Base-by-base conservation (phyloP, 2,797 vertebrate genomes). In the Sibirionetta formosa region DNA sequence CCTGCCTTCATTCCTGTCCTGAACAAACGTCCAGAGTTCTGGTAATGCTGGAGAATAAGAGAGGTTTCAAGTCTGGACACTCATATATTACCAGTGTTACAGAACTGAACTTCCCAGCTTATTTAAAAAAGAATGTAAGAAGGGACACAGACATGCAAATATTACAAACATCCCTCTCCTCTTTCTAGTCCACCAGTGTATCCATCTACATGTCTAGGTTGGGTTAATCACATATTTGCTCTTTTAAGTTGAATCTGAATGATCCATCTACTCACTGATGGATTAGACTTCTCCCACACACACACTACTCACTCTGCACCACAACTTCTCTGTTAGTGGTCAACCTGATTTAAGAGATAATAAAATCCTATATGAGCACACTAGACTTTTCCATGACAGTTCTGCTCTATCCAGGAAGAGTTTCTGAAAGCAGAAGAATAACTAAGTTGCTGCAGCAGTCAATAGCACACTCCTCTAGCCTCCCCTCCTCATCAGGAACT, bases 271-370 rank as follows among this genome's bases (percentile, higher is more conserved):
- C 26, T 27, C 68, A 18, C 29, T 36, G 40, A 23, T 0, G 14
- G 33, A 6, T 13, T 9, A 57, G n/a, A 56, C 8, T 24, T 19
- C 29, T 61, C 36, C 16, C 13, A 33, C 20, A 33, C 20, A 26
- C 46, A 48, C 48, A 2, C 48, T 40, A 12, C 73, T 42, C 23
- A 13, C 20, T 31, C 0, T 0, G 23, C 0, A 0, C 26, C n/a
- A 13, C 14, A 38, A 22, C 8, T 15, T 48, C 38, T 63, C 48
- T 54, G 26, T 23, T 19, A 50, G 65, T 27, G 57, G 36, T 26
- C 44, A 7, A 18, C 27, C 22, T 14, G 23, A n/a, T 35, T 40
- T 29, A 58, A 14, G 17, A 57, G 61, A 56, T 36, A 36, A 14
- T 24, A 51, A 33, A 78, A 81, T 17, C 35, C 20, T 1, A 1